Conservation (phyloP, 1,140 invertebrate species). For the Panulirus ornatus region DNA sequence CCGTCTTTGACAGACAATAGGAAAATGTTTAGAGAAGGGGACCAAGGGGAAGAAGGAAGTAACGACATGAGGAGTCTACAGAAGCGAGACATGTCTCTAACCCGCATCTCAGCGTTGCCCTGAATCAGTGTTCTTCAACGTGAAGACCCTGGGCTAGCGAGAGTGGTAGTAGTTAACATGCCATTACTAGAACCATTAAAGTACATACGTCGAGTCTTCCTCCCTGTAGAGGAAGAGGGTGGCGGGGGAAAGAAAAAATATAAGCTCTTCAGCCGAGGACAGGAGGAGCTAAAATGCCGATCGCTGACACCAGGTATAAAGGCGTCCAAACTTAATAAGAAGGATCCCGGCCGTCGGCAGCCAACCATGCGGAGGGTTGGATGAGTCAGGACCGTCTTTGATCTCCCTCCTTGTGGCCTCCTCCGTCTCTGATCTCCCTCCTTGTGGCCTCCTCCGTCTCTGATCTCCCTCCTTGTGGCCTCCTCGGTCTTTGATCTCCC, state of each 20-base stretch:
- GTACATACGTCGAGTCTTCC: no score
- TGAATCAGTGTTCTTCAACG: no score
- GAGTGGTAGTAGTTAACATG: no score
- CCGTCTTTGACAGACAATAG: no score
- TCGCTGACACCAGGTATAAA: constrained; percentile 47
- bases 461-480: background rate
- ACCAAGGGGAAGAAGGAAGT: background rate
- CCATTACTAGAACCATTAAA: no score
- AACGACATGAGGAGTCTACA: background rate
- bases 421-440: background rate
- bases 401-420: background rate
- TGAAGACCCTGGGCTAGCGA: no score
- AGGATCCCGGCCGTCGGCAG: constrained; percentile 9
- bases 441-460: background rate
- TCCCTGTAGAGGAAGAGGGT: background rate
- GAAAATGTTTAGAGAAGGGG: no score
- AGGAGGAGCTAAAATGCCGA: background rate
- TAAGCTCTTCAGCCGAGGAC: no score
- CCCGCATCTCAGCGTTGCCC: no score
- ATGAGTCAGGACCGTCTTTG: constrained; percentile 30
- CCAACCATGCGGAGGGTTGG: constrained; percentile 43
- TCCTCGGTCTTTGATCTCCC: constrained; percentile 12
- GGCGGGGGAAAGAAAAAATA: background rate
- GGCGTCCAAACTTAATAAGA: constrained; percentile 56
- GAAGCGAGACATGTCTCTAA: no score